Base-by-base conservation (phyloP, 2,797 vertebrate genomes). In the Valencia hispanica region DNA sequence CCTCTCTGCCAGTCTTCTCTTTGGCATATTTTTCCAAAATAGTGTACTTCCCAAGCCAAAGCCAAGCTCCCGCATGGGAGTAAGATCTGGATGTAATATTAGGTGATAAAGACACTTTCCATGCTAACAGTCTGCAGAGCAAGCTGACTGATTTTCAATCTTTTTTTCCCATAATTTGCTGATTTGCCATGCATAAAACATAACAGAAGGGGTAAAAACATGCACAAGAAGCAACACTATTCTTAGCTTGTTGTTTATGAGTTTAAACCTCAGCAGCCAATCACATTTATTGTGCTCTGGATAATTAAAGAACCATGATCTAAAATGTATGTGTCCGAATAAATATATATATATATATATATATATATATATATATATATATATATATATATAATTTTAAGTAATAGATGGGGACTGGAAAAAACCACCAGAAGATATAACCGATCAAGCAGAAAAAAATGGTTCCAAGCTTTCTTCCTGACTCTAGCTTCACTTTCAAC, bases 231-330 rank as follows among this genome's bases (percentile, higher is more conserved):
- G 77, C 47, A 75, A 71, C 32, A 32, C 87, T 81, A 72, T 82
- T 88, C 70, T 91, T 72, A 87, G 71, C 71, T 50, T 72, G 76
- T 82, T 86, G 75, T 81, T 80, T 68, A 86, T 81, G 72, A 72
- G 57, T 81, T 88, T 85, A 87, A 92, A 92, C 85, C 74, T 83
- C 80, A 84, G 78, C 70, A 87, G 88, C 61, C 79, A 82, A 83
- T 89, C 76, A 51, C 81, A 87, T 93, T 86, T 85, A 89, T 88
- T 81, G 89, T 86, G 79, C 74, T 82, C 87, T 88, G 71, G 83
- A 89, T 88, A 90, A 93, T 88, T 88, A 75, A 94, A 89, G 80
- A 68, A 43, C 32, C 72, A 77, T 87, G 80, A 79, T 87, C 79
- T 80, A 30, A 57, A 78, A 51, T 18, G 51, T 75, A 79, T 50